A percentile compares a stretch with the other conserved stretches of the same genome.
Conservation (phyloP, 2,888 invertebrate genomes). For the Sthenelais limicola region DNA sequence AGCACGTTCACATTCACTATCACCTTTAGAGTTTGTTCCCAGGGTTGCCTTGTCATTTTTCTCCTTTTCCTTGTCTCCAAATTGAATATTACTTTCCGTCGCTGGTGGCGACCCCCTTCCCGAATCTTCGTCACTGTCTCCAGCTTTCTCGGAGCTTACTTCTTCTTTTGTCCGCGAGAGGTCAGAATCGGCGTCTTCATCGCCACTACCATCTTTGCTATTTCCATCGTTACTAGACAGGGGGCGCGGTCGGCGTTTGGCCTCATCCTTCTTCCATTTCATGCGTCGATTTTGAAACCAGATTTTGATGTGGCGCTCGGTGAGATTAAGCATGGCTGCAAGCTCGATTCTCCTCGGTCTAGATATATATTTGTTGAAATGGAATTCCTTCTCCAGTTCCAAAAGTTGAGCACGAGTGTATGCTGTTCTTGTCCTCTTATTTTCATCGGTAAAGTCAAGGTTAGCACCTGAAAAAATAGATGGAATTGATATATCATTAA, state of each 20-base stretch:
- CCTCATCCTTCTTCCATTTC: slow-evolving; percentile 71
- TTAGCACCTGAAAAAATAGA: slow-evolving; percentile 69
- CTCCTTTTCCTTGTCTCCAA: too few relatives aligned
- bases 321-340: slow-evolving; percentile 94
- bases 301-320: slow-evolving; percentile 87
- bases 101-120: slow-evolving; percentile 21
- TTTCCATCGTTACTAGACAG: slow-evolving; percentile 46
- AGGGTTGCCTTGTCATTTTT: too few relatives aligned
- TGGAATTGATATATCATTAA: too few relatives aligned
- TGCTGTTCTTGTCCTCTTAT: slow-evolving; percentile 90
- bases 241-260: slow-evolving; percentile 65
- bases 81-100: too few relatives aligned
- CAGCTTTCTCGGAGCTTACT: not conserved
- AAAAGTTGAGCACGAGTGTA: slow-evolving; percentile 97
- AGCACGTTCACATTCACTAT: too few relatives aligned
- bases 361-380: slow-evolving; percentile 98
- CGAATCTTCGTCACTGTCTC: slow-evolving; percentile 24
- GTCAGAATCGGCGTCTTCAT: slow-evolving; percentile 4
- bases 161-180: slow-evolving; percentile 28
- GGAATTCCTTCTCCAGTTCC: slow-evolving; percentile 98
- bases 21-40: too few relatives aligned
- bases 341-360: slow-evolving; percentile 97
- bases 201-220: slow-evolving; percentile 12
- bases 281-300: slow-evolving; percentile 70
- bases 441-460: slow-evolving; percentile 68